Evolutionary conservation across 2,888 invertebrate genomes (phyloP), one percentile per base, ranked within the genome.

Genomic region (Marronus borbonicus): DNA sequence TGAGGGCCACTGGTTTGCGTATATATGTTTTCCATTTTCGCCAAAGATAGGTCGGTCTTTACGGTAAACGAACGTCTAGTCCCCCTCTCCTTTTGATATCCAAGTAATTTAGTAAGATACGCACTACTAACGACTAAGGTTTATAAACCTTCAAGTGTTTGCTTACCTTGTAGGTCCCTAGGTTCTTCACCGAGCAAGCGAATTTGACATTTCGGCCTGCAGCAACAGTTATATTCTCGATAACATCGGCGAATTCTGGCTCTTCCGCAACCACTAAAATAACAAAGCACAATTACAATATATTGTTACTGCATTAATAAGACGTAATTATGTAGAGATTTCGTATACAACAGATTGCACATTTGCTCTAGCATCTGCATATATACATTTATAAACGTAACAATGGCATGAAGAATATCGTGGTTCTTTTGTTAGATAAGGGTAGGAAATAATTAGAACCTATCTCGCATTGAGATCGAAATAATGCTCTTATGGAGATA

Each of bases 131-230:
- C 31, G 31, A 64, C 64, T 64, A 14, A 28, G 64, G 55, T 64
- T 64, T 65, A 65, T 65, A 65, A 39, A 39, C n/a, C 8, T 44
- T 65, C 36, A 72, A 66, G 55, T 80, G 77, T 81, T 81, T 82
- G 86, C 91, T 90, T 91, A 97, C 97, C 94, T 97, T 97, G 88
- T 95, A 97, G 62, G 94, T 93, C 84, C 96, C 97, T 80, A 97
- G 93, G 89, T 97, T 96, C 89, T 96, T 96, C 84, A 97, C 97
- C 52, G 96, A 95, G 89, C 97, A 97, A 76, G 96, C 95, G 84
- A 97, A 92, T 86, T 95, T 95, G 85, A 97, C 95, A 88, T 94
- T 96, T 83, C 97, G 92, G 82, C 97, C 97, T 80, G 96, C 96
- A 80, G 97, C 95, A 82, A 96, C 96, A 76, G 97, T 97, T 84